Percentiles rank a stretch among this genome's conserved stretches.
Evolutionary conservation across 2,797 vertebrate species (phyloP).

Genomic region (Rhinatrema bivittatum): DNA sequence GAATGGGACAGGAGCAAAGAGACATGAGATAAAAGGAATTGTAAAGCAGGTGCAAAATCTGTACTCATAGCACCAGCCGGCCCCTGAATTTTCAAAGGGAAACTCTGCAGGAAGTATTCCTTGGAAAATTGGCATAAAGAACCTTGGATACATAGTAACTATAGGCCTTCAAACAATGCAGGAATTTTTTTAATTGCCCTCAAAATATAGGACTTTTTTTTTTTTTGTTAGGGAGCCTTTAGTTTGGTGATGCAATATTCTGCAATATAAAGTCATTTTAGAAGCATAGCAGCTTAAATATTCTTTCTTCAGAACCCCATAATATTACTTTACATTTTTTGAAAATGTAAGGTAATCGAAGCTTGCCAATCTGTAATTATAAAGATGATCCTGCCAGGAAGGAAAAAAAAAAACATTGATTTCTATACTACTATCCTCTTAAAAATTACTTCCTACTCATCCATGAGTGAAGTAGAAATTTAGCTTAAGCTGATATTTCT

Average conservation of each 20-base stretch:
- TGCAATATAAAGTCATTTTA: background rate
- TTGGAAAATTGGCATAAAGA: too few species aligned
- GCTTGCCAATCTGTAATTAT: conserved; percentile 21
- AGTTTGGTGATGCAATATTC: background rate
- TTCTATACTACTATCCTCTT: background rate
- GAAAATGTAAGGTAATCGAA: conserved; percentile 22
- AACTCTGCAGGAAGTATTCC: too few species aligned
- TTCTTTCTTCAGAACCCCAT: conserved; percentile 21
- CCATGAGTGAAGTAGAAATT: conserved; percentile 13
- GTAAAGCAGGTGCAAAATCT: too few species aligned
- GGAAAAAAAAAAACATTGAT: conserved; percentile 25
- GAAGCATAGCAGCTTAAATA: conserved; percentile 19
- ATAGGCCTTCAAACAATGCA: too few species aligned
- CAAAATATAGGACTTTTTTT: too few species aligned
- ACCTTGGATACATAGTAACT: too few species aligned
- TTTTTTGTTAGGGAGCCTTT: conserved; percentile 7
- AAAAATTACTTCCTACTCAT: conserved; percentile 7
- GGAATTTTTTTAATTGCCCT: too few species aligned
- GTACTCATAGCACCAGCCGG: too few species aligned
- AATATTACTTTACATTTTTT: conserved; percentile 25
- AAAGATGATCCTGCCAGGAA: conserved; percentile 16
- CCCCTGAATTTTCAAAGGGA: too few species aligned
- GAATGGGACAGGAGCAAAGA: too few species aligned
- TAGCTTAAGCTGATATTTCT: background rate
- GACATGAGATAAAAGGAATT: too few species aligned